Base-by-base conservation (phyloP, 2,113 vertebrate genomes). In the Zapornia atra region DNA sequence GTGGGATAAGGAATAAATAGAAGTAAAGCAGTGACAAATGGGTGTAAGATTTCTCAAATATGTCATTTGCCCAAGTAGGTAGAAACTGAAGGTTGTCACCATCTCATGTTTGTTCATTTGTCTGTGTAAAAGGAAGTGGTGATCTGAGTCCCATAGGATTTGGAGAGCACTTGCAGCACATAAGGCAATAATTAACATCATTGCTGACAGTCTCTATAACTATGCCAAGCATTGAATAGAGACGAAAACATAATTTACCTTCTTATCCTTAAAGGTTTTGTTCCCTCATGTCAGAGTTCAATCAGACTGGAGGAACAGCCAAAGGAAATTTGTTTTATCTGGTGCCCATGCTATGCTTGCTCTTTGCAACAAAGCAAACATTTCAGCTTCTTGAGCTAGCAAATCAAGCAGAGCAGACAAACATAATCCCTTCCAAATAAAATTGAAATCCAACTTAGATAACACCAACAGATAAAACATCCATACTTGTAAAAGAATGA, bases 401-500 rank as follows among this genome's bases (percentile, higher is more conserved):
- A 85, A 87, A 94, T 90, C 83, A 87, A 81, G 53, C 25, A 69
- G 15, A 65, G 40, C 36, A 82, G 82, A 71, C 86, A 89, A 92
- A 89, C 17, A 68, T 73, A 96, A 96, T 90, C 65, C 38, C 40
- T 87, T 96, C 54, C 40, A 91, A 82, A 92, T 69, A 87, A 90
- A 94, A 94, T 46, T 61, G 44, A 90, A 95, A 85, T 85, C 54
- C 78, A 82, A 15, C 16, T 82, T 90, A 66, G 82, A 69, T 68
- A 92, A 61, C n/a, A 69, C 11, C 22, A 82, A 72, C 25, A 88
- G 87, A 85, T 66, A 91, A 78, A 11, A 83, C 86, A 87, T 71
- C 48, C 44, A 72, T 54, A 44, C 33, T 72, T 94, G 48, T 69
- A 91, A 90, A 86, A 31, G 48, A 82, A 82, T 31, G 12, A 53